These are phyloP conservation scores for Eudemis profundana DNA, from an alignment of 2,888 invertebrate species.

Conservation along the genomic window DNA sequence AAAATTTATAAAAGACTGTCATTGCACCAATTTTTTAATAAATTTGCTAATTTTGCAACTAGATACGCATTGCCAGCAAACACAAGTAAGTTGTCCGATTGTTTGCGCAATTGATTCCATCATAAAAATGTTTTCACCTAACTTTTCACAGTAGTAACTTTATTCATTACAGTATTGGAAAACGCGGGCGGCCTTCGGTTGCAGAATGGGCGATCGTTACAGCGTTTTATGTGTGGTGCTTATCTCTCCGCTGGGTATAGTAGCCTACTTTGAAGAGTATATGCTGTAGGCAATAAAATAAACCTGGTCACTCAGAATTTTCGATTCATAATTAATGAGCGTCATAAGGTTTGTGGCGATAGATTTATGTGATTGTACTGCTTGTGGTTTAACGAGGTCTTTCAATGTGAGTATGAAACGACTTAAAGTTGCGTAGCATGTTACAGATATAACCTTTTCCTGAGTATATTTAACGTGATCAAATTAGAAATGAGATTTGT, in stretches of 20 bases:
- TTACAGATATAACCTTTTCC: too few relatives aligned
- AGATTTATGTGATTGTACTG: not conserved
- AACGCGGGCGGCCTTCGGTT: constrained; percentile 30
- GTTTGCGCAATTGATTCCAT: constrained; percentile 22
- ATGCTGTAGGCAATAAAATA: constrained; percentile 26
- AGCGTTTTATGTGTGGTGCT: constrained; percentile 40
- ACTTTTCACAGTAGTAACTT: constrained; percentile 35
- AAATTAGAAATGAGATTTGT: too few relatives aligned
- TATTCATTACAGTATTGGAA: constrained; percentile 42
- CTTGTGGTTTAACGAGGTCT: too few relatives aligned
- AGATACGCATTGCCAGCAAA: constrained; percentile 2
- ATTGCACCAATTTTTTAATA: too few relatives aligned
- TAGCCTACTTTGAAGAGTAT: constrained; percentile 8
- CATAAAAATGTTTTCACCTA: constrained; percentile 21
- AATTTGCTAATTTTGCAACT: constrained; percentile 2
- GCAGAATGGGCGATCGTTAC: constrained; percentile 37
- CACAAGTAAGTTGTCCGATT: not conserved
- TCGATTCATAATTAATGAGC: constrained; percentile 33
- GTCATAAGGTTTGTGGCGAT: not conserved
- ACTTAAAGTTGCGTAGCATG: too few relatives aligned
- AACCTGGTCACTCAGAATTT: constrained; percentile 35
- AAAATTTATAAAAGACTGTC: too few relatives aligned
- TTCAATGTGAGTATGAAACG: too few relatives aligned
- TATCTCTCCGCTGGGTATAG: constrained; percentile 30
- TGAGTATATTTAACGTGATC: too few relatives aligned